A percentile compares a stretch with the other conserved stretches of the same genome.
These are phyloP conservation scores for Perognathus longimembris DNA, from an alignment of 2,113 vertebrate species.

Conservation along the genomic window DNA sequence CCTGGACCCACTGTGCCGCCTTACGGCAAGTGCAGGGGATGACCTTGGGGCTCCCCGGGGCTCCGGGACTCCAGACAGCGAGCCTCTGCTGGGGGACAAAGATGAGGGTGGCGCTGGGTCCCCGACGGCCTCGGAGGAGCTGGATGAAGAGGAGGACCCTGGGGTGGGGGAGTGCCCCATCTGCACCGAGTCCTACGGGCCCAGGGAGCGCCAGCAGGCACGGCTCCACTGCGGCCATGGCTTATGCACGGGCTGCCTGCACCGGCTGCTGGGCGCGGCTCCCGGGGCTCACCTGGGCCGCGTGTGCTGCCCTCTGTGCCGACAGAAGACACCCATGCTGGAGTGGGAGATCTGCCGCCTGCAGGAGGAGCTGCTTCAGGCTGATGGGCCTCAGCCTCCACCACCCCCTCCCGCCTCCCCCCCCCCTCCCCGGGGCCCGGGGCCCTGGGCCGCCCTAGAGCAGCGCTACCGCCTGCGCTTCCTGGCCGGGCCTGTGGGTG, in stretches of 20 bases:
- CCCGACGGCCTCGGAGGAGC: rapidly evolving
- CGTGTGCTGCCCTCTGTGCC: conserved; percentile 89
- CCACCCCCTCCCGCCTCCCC: rapidly evolving
- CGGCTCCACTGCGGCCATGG: conserved; percentile 90
- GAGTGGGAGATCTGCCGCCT: conserved; percentile 90
- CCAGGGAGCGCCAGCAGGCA: conserved; percentile 36
- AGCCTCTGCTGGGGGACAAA: conserved; percentile 26
- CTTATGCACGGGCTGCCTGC: conserved; percentile 86
- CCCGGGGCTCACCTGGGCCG: conserved; percentile 77
- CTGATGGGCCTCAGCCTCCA: background rate
- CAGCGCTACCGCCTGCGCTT: conserved; percentile 86
- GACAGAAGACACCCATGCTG: conserved; percentile 91
- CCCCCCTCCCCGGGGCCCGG: background rate
- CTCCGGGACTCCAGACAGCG: background rate
- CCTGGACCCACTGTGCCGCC: background rate
- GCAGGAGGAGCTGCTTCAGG: conserved; percentile 88
- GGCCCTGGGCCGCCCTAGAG: conserved; percentile 81
- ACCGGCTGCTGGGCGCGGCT: conserved; percentile 82
- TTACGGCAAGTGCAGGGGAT: background rate
- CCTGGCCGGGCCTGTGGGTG: conserved; percentile 77
- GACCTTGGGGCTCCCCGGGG: rapidly evolving
- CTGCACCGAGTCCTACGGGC: conserved; percentile 88
- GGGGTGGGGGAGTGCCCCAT: conserved; percentile 87
- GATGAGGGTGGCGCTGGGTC: rapidly evolving
- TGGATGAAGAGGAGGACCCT: rapidly evolving